Evolutionary conservation across 2,888 invertebrate species (phyloP), one percentile per base, ranked within the genome.

Genomic region (Atethmia centrago): DNA sequence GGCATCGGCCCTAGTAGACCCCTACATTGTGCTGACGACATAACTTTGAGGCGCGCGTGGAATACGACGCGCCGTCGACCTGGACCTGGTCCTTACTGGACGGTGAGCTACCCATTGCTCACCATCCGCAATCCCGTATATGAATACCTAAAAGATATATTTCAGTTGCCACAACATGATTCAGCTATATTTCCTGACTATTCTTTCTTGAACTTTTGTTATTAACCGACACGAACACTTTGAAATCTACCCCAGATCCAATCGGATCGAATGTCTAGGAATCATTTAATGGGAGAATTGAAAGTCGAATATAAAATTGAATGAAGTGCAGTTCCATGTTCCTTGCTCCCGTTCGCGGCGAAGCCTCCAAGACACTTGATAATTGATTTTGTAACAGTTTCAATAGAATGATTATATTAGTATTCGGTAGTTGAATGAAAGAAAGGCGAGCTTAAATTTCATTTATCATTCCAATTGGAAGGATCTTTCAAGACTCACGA

Each of bases 311-410:
- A 90, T 88, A 89, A 89, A 88, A 91, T 87, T 84, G 88, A 90
- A 89, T 89, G 90, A 89, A 92, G 92, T 92, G 92, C 92, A 90
- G 81, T 92, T 91, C 89, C 88, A 71, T 92, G 92, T 92, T 85
- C 77, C 71, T 71, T 65, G 69, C 77, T 77, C 82, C 62, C 71
- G 78, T 71, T 83, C 64, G 40, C 58, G 59, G 59, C 65, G 74
- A 78, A 82, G 76, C 79, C 80, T 84, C 71, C 74, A 82, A 90
- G 90, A 83, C 77, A 83, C 75, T 83, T 77, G 80, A 85, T 90
- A 90, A 90, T 90, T 90, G 90, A 88, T 87, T 88, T 80, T 72
- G 83, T 87, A 87, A 88, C 86, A 87, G 83, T 86, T 89, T 85
- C 85, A 87, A 87, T 87, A 79, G 86, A 85, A 85, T 87, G 65